Conservation (phyloP, 2,888 invertebrate species). For the Amphipyra berbera region DNA sequence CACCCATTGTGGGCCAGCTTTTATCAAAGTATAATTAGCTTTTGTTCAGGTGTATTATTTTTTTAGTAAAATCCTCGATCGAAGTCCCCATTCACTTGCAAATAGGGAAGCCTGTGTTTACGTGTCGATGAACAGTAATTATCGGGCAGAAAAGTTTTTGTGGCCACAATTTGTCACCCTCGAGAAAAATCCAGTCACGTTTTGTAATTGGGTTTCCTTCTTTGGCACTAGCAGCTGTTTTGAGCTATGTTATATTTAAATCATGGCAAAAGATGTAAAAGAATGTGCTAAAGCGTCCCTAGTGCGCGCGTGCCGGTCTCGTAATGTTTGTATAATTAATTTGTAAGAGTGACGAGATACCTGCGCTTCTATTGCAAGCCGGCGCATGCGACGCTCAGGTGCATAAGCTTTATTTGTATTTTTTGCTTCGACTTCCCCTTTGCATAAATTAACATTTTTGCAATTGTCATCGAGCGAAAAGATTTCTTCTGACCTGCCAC, state of each 20-base stretch:
- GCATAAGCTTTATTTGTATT: constrained; percentile 87
- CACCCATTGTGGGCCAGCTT: constrained; percentile 75
- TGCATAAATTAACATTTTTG: constrained; percentile 87
- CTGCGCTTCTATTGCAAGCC: constrained; percentile 57
- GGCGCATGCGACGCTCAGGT: constrained; percentile 84
- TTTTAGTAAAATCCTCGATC: constrained; percentile 71
- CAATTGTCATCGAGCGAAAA: constrained; percentile 66
- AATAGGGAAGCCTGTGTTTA: constrained; percentile 78
- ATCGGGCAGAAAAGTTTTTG: constrained; percentile 70
- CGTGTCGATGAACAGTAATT: constrained; percentile 82
- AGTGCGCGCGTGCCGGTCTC: constrained; percentile 67
- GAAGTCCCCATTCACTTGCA: constrained; percentile 78
- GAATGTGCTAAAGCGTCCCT: constrained; percentile 65
- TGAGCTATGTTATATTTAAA: constrained; percentile 67
- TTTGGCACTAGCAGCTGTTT: constrained; percentile 40
- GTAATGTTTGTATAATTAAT: constrained; percentile 81
- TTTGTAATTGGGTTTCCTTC: constrained; percentile 75
- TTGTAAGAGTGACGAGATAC: constrained; percentile 76
- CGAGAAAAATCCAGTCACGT: constrained; percentile 75
- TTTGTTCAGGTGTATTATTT: constrained; percentile 84
- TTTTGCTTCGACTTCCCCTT: constrained; percentile 87
- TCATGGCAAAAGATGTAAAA: constrained; percentile 62
- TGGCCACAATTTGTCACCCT: constrained; percentile 72
- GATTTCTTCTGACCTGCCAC: constrained; percentile 36
- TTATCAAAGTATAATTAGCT: constrained; percentile 84